Conservation (phyloP, 2,797 vertebrate species). For the Malacoctenus gilli region DNA sequence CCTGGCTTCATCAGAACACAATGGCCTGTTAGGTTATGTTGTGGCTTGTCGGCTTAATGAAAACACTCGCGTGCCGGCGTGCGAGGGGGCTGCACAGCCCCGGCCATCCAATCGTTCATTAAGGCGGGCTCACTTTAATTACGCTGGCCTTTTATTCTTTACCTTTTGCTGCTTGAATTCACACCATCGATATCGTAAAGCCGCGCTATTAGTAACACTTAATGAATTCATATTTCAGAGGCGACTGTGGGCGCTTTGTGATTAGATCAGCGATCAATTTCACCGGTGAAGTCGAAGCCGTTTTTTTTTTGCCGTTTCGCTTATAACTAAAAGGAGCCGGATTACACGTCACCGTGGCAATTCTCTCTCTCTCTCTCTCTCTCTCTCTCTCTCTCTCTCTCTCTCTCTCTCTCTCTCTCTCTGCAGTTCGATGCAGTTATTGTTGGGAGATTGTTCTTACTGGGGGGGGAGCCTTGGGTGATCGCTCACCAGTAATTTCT, state of each 20-base stretch:
- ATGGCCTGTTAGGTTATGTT: conserved; percentile 39
- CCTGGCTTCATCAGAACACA: conserved; percentile 47
- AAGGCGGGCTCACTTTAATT: conserved; percentile 39
- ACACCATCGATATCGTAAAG: neutral
- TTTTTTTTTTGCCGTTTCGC: conserved; percentile 50
- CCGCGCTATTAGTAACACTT: conserved; percentile 9
- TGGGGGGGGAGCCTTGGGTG: conserved; percentile 31
- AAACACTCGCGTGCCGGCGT: conserved; percentile 16
- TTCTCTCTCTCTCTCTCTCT: conserved; percentile 34
- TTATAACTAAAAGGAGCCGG: conserved; percentile 46
- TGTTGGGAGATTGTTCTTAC: conserved; percentile 51
- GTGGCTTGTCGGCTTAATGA: conserved; percentile 33
- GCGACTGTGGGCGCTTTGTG: conserved; percentile 37
- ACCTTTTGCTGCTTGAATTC: conserved; percentile 15
- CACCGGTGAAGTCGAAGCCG: conserved; percentile 24
- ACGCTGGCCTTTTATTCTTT: conserved; percentile 17
- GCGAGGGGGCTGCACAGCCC: conserved; percentile 8
- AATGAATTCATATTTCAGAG: conserved; percentile 34
- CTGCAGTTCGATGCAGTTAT: conserved; percentile 42
- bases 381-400: conserved; percentile 38
- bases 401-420: conserved; percentile 31
- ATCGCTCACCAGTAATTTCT: conserved; percentile 22
- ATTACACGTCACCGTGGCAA: conserved; percentile 34
- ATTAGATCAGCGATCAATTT: conserved; percentile 60
- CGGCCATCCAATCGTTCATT: conserved; percentile 31